Conservation (phyloP, 1,140 invertebrate genomes). For the Andrena cerasifolii region DNA sequence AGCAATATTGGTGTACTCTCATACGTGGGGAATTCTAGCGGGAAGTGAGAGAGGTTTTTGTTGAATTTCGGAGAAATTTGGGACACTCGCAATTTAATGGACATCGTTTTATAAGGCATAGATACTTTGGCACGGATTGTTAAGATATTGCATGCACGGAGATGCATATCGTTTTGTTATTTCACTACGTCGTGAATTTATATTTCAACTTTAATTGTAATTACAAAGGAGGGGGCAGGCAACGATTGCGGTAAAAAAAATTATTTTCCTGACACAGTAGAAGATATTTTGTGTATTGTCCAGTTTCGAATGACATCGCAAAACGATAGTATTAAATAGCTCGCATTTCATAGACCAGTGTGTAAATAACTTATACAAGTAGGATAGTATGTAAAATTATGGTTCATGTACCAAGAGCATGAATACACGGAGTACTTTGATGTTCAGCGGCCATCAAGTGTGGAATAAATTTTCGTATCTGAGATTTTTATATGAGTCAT, state of each 20-base stretch:
- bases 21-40: not conserved
- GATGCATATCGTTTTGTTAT: too few relatives aligned
- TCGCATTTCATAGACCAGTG: conserved; percentile 7
- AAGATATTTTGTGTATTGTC: conserved; percentile 11
- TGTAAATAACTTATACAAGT: conserved; percentile 16
- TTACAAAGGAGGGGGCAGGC: not conserved
- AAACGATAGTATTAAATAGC: not conserved
- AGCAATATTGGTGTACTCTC: conserved; percentile 5
- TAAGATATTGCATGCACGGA: not conserved
- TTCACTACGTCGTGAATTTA: too few relatives aligned
- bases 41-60: not conserved
- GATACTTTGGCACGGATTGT: not conserved
- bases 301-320: conserved; percentile 2
- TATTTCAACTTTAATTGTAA: not conserved
- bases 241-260: not conserved
- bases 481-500: conserved; percentile 15
- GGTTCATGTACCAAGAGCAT: not conserved
- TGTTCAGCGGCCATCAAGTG: not conserved
- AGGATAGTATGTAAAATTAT: conserved; percentile 1
- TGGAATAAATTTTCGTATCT: conserved; percentile 5
- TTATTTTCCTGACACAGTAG: not conserved
- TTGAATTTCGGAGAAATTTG: too few relatives aligned
- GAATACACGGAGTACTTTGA: not conserved
- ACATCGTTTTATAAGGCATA: too few relatives aligned
- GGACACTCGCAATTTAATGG: too few relatives aligned